Base-by-base conservation (phyloP, 2,797 vertebrate genomes). In the Diglossa cyanea region DNA sequence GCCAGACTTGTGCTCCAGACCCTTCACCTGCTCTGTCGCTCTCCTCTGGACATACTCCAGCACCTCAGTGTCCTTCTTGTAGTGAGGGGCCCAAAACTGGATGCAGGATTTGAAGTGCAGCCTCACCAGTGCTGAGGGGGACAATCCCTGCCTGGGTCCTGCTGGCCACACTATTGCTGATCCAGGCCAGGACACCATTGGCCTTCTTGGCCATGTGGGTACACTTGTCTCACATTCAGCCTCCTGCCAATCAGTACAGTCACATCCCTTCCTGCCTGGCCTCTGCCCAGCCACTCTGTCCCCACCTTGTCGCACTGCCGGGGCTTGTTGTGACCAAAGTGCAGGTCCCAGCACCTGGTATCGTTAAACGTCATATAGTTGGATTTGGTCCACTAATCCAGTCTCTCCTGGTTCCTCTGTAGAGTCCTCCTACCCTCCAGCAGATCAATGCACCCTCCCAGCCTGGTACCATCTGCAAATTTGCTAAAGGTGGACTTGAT, bases 201-300 rank as follows among this genome's bases (percentile, higher is more conserved):
- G 11, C 13, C 13, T 31, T 35, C 51, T 57, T 57, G 35, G 20
- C 44, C 3, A 1, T 4, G 6, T 44, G 8, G 9, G 37, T 55
- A 14, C 21, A 15, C 26, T 50, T 0, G 0, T 24, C 17, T 42
- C 11, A 4, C 21, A 7, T 42, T 35, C 31, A 42, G 17, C 31
- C 35, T 42, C 20, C 13, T 31, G 13, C 17, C 25, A 31, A 0
- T 33, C 31, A 40, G 40, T 39, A 30, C 24, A 12, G 10, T 5
- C 10, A 17, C 13, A 11, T 65, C 44, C 25, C 9, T 21, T 74
- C 48, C 60, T 74, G 25, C 17, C 31, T 47, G 28, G 12, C 33
- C 5, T 7, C 35, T 55, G 30, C 33, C 25, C 50, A 40, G 25
- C 20, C 13, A 2, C 17, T 47, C 30, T 73, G 35, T 31, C 17